A percentile compares a stretch with the other conserved stretches of the same genome.
phyloP scores from a whole-genome alignment of 1,140 invertebrate species.

The Solenopsis fugax region DNA sequence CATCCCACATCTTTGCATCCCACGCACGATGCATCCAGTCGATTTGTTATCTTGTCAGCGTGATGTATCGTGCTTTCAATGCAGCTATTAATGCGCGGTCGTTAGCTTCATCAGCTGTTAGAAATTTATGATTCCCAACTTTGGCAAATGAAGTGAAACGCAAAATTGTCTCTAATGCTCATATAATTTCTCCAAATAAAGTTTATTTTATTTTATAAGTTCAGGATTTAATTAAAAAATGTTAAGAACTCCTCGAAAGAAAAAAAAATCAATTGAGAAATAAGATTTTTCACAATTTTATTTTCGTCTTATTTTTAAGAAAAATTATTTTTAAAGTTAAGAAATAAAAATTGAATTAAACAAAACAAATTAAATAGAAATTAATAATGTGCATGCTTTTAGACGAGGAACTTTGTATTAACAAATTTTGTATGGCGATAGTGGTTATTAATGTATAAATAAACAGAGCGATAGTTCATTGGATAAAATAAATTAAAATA shows the following conservation, averaged over 20 bases:
- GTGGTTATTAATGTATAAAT: neutral
- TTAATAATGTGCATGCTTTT: neutral
- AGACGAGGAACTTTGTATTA: neutral
- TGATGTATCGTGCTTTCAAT: conserved; percentile 72
- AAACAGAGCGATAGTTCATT: neutral
- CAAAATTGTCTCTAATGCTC: neutral
- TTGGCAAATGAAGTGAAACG: neutral
- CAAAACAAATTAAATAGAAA: neutral
- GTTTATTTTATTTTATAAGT: neutral
- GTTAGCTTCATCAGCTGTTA: conserved; percentile 43
- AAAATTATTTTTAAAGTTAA: neutral
- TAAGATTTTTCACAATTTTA: neutral
- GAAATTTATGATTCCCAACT: neutral
- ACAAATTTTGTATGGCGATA: neutral
- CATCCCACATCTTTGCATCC: conserved; percentile 58
- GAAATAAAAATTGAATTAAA: too few relatives aligned
- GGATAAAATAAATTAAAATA: neutral
- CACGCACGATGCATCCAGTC: conserved; percentile 63
- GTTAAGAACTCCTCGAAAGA: neutral
- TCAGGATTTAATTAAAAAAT: neutral
- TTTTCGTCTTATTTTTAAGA: neutral
- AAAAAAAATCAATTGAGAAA: neutral
- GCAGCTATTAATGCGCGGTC: conserved; percentile 34
- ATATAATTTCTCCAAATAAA: neutral
- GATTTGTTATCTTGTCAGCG: conserved; percentile 80